A percentile compares a stretch with the other conserved stretches of the same genome.
Conservation (phyloP, 2,888 invertebrate species). For the Pyrocoelia pectoralis region DNA sequence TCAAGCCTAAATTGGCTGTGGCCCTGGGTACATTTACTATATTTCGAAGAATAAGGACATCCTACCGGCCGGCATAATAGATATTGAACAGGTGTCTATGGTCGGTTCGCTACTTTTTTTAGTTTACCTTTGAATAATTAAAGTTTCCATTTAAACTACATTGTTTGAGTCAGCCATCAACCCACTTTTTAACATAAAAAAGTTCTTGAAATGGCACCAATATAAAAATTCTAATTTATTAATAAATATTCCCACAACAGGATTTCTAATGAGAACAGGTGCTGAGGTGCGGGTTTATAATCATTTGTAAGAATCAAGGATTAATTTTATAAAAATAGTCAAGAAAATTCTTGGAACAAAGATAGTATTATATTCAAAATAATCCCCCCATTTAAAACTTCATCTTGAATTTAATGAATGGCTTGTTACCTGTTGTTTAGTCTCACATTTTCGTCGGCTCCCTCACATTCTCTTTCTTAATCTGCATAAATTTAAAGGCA, state of each 20-base stretch:
- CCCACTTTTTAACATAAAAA: no score
- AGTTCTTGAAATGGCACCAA: no score
- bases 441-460: not conserved
- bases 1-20: no score
- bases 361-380: not conserved
- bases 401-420: not conserved
- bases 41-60: no score
- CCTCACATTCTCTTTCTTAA: not conserved
- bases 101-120: no score
- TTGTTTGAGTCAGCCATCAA: no score
- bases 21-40: no score
- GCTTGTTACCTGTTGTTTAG: constrained; percentile 1
- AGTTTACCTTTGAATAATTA: no score
- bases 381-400: constrained; percentile 1
- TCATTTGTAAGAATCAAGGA: not conserved
- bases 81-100: no score
- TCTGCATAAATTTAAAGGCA: not conserved
- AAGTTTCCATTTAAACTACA: no score
- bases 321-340: not conserved
- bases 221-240: not conserved
- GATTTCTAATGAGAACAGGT: not conserved
- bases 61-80: no score
- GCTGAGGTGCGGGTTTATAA: not conserved
- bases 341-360: not conserved
- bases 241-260: not conserved